Base-by-base conservation (phyloP, 2,113 vertebrate species). In the Pelobates fuscus region DNA sequence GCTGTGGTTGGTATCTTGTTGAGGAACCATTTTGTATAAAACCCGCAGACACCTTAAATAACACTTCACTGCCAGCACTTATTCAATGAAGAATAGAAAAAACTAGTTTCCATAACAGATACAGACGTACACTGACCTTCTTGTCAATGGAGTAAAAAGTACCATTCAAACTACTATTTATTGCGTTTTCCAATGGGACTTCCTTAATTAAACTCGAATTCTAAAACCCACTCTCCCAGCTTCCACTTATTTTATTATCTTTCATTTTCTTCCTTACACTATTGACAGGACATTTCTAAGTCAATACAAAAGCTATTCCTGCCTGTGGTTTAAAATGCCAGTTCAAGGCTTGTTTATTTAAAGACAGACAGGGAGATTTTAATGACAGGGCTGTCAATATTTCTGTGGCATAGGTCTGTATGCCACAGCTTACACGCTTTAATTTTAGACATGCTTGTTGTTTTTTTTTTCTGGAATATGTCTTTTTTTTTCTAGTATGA, bases 211-310 rank as follows among this genome's bases (percentile, higher is more conserved):
- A 43, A 26, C 18, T 32, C 2, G 14, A 49, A 41, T 27, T 63
- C 27, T 70, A 71, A 26, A 79, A 70, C 83, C 59, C 20, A 52
- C 64, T 78, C 81, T 81, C 81, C 80, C 78, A 71, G 77, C 81
- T 84, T 80, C 78, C 82, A 82, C 85, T 86, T 83, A 83, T 80
- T 84, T 88, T 83, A 87, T 87, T 84, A 85, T 82, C 83, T 87
- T 86, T 86, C 84, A 86, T 87, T 88, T 84, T 82, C 82, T 81
- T 83, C 78, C 84, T 82, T 75, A 78, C 80, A 73, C 70, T 82
- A 81, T 81, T 78, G 79, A 84, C 76, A 61, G 79, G 66, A 73
- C 81, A 81, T 88, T 86, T 83, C 82, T 82, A 83, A 87, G 84
- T 89, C 85, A 85, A 88, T 86, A 85, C 79, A 83, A 86, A 87